Percentiles rank a stretch among this genome's conserved stretches.
Evolutionary conservation across 2,888 invertebrate species (phyloP).

Genomic region (Coelogynopora nodosa): DNA sequence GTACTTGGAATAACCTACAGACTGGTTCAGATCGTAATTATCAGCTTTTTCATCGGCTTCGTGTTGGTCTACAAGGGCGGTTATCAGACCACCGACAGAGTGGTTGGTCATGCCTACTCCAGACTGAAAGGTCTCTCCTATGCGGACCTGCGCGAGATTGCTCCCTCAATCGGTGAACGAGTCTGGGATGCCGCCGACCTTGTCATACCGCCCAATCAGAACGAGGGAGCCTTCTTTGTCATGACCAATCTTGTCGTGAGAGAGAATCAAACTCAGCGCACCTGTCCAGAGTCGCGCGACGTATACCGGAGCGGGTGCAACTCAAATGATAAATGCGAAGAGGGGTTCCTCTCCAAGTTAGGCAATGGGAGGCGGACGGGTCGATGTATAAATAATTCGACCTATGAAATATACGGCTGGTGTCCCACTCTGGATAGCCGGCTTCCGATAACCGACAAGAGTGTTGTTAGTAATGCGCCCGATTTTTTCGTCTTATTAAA

Average conservation of each 20-base stretch:
- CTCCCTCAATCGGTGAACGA: conserved; percentile 36
- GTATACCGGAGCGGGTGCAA: conserved; percentile 3
- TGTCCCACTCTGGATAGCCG: conserved; percentile 39
- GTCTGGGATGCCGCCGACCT: conserved; percentile 47
- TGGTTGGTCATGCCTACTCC: conserved; percentile 62
- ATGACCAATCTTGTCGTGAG: conserved; percentile 45
- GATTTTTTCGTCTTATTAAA: conserved; percentile 45
- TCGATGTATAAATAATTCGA: conserved; percentile 33
- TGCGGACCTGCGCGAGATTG: conserved; percentile 42
- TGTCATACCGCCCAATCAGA: conserved; percentile 43
- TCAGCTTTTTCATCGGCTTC: conserved; percentile 63
- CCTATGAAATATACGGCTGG: conserved; percentile 41
- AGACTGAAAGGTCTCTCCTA: conserved; percentile 63
- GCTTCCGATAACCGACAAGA: neutral
- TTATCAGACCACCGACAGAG: conserved; percentile 62
- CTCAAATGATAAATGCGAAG: conserved; percentile 37
- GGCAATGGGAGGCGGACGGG: conserved; percentile 41
- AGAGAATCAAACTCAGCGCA: conserved; percentile 40
- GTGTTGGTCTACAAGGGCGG: conserved; percentile 64
- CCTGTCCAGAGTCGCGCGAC: conserved; percentile 21
- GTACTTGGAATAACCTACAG: conserved; percentile 63
- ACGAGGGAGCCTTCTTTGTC: conserved; percentile 46
- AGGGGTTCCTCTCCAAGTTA: neutral
- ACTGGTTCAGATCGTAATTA: conserved; percentile 60
- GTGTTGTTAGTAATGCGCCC: neutral